phyloP scores from a whole-genome alignment of 2,797 vertebrate genomes.

The Microctenopoma lineatum region DNA sequence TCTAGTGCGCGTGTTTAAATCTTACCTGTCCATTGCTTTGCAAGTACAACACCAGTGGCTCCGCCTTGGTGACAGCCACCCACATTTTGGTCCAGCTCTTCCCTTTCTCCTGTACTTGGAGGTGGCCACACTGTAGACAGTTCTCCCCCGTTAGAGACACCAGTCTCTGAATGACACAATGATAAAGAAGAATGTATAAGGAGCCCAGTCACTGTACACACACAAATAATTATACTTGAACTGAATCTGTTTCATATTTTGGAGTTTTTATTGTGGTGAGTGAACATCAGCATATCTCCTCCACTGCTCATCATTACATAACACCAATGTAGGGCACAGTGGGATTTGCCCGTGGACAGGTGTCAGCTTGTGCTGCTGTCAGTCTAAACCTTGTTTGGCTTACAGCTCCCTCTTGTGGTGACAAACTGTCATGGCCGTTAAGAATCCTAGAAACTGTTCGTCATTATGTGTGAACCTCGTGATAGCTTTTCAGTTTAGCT shows the following conservation, averaged over 20 bases:
- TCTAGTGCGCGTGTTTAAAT: conserved; percentile 2
- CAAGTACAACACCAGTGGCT: conserved; percentile 87
- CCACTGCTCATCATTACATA: conserved; percentile 37
- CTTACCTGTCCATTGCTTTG: conserved; percentile 88
- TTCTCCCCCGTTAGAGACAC: conserved; percentile 78
- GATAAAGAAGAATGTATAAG: not conserved
- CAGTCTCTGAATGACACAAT: conserved; percentile 80
- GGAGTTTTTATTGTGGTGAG: conserved; percentile 48
- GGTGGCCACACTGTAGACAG: conserved; percentile 86
- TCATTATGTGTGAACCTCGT: not conserved
- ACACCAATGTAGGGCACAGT: conserved; percentile 62
- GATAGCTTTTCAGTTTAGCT: not conserved
- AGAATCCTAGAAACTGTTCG: not conserved
- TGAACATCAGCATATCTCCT: conserved; percentile 32
- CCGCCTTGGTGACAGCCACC: conserved; percentile 85
- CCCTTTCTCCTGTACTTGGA: conserved; percentile 89
- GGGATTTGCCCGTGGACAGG: conserved; percentile 61
- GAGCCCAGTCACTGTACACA: not conserved
- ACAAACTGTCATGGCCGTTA: conserved; percentile 9
- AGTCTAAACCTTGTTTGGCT: conserved; percentile 9
- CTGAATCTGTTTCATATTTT: conserved; percentile 6
- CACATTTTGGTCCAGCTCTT: conserved; percentile 89
- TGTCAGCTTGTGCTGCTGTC: conserved; percentile 33
- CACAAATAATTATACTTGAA: not conserved
- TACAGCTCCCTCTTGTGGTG: conserved; percentile 66